These are phyloP conservation scores for Tetramorium simillimum DNA, from an alignment of 1,140 invertebrate genomes.

Conservation along the genomic window DNA sequence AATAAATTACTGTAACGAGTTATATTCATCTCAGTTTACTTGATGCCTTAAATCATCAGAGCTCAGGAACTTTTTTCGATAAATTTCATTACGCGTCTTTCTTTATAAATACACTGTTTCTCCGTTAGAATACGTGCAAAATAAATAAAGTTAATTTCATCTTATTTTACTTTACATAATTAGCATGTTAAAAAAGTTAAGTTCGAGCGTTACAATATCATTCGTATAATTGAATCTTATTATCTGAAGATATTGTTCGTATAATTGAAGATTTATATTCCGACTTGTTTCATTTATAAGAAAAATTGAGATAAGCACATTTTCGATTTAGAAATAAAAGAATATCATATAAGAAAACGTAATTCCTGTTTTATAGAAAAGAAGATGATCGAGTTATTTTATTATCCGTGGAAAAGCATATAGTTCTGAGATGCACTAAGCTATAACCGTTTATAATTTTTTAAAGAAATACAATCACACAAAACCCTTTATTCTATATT, in stretches of 20 bases:
- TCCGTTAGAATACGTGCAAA: neutral
- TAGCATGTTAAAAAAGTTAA: neutral
- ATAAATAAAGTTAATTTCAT: neutral
- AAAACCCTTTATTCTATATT: neutral
- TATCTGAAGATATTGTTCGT: neutral
- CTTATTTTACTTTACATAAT: neutral
- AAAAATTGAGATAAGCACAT: neutral
- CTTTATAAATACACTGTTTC: neutral
- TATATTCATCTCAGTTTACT: constrained; percentile 39
- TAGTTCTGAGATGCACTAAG: neutral
- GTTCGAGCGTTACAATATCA: neutral
- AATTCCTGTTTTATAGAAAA: neutral
- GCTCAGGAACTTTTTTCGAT: constrained; percentile 18
- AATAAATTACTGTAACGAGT: constrained; percentile 31
- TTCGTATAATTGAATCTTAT: neutral
- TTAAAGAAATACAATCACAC: neutral
- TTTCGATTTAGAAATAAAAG: neutral
- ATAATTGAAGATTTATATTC: neutral
- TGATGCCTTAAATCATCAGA: constrained; percentile 21
- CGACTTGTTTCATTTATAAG: neutral
- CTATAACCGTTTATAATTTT: neutral
- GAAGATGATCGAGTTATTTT: neutral
- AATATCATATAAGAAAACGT: neutral
- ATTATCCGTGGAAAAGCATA: neutral
- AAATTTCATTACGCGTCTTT: neutral